phyloP scores from a whole-genome alignment of 2,888 invertebrate genomes.

The Apantesis nais region DNA sequence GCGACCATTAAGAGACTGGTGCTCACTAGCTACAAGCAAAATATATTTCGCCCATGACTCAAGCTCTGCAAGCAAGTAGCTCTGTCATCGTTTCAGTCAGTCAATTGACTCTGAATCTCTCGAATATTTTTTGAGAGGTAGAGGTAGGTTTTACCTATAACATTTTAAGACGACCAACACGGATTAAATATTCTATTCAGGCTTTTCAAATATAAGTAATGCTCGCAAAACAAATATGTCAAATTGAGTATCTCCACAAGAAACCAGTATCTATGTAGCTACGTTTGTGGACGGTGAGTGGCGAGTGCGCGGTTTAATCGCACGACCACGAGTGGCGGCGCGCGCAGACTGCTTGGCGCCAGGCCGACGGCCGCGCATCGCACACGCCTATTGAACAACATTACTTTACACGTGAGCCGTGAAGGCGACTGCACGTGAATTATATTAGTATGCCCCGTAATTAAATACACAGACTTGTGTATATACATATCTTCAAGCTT shows the following conservation, averaged over 20 bases:
- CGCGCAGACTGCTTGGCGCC: constrained; percentile 44
- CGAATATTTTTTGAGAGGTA: neutral
- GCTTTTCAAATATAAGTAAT: neutral
- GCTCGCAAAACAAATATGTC: neutral
- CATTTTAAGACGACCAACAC: neutral
- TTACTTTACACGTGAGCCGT: neutral
- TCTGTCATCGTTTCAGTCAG: neutral
- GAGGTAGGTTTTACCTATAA: neutral
- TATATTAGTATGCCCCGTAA: neutral
- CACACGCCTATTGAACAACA: neutral
- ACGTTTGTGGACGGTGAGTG: neutral
- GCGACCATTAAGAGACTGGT: neutral
- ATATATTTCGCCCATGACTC: neutral
- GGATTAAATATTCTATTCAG: neutral
- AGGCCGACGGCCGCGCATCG: constrained; percentile 7
- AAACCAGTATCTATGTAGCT: neutral
- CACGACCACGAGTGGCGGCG: constrained; percentile 19
- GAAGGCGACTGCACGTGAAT: constrained; percentile 1
- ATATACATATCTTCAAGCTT: neutral
- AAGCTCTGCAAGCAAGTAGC: too few relatives aligned
- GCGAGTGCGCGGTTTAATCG: constrained; percentile 3
- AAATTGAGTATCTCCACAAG: neutral
- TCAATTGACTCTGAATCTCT: neutral
- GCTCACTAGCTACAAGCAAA: neutral
- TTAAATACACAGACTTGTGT: neutral